Evolutionary conservation across 2,797 vertebrate species (phyloP), one percentile per base, ranked within the genome.

Genomic region (Notolepis coatsorum): DNA sequence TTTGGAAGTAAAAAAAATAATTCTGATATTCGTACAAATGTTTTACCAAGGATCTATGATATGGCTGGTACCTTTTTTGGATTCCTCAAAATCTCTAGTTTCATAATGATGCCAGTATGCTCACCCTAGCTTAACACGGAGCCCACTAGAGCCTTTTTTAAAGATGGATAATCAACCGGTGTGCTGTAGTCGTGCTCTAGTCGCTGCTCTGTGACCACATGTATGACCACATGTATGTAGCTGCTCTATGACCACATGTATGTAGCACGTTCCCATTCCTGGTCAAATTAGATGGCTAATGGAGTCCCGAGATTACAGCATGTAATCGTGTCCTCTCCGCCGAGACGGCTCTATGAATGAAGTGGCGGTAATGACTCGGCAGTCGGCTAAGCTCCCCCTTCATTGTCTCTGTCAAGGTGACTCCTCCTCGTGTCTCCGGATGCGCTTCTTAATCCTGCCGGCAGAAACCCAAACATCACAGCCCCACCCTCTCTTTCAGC

Each of bases 331-430:
- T 51, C n/a, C 13, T 6, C 52, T 73, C 74, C 52, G n/a, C 17
- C 9, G 71, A 74, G 78, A 62, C 61, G 27, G 7, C 53, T n/a
- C n/a, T 37, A 60, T 68, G 64, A 77, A 81, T 76, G 70, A 71
- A 64, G 48, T 57, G 61, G 56, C 43, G 69, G 42, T 46, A 79
- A 66, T 77, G 71, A 79, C 80, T 80, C 65, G 48, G 48, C 60
- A 27, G 68, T 68, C 30, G n/a, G 31, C 70, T 73, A 77, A 86
- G 76, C 79, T 75, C 60, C 56, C 28, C 47, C 71, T n/a, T 79
- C 69, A 65, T 85, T 84, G 85, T 84, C 60, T 73, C 35, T 45
- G 39, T 86, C 71, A 84, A 88, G 81, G 84, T 81, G 82, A 84
- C 81, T 79, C 57, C 81, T 79, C 57, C 23, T 33, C 56, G 65